Conservation (phyloP, 2,797 vertebrate genomes). For the Diplodus puntazzo region DNA sequence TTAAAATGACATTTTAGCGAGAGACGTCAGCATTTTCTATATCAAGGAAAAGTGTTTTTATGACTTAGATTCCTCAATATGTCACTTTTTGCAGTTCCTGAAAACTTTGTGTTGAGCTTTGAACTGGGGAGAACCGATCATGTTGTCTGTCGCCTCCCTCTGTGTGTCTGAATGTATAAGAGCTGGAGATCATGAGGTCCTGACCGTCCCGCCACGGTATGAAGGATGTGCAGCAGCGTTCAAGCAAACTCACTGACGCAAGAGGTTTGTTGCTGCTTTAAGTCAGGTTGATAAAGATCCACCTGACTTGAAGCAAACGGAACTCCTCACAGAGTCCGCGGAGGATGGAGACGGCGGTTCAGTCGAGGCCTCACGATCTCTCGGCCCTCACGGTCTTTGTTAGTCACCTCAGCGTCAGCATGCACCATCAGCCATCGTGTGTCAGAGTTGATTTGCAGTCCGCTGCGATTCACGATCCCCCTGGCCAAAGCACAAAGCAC, state of each 20-base stretch:
- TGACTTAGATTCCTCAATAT: neutral
- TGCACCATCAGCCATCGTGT: slow-evolving; percentile 60
- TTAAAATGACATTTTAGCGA: neutral
- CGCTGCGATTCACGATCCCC: slow-evolving; percentile 33
- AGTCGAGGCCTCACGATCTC: slow-evolving; percentile 54
- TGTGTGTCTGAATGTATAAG: slow-evolving; percentile 29
- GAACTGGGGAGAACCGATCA: slow-evolving; percentile 49
- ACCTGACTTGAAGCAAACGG: slow-evolving; percentile 12
- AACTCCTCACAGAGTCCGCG: slow-evolving; percentile 19
- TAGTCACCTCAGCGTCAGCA: slow-evolving; percentile 52
- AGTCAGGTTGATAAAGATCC: slow-evolving; percentile 26
- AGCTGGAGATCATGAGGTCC: slow-evolving; percentile 56
- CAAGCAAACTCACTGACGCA: slow-evolving; percentile 11
- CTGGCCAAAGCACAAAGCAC: slow-evolving; percentile 33
- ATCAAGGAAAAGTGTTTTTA: neutral
- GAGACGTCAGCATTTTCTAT: neutral
- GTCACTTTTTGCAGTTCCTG: neutral
- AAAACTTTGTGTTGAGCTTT: slow-evolving; percentile 27
- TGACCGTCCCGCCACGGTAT: neutral
- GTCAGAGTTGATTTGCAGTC: slow-evolving; percentile 60
- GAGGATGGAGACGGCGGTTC: neutral
- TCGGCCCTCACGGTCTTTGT: slow-evolving; percentile 27
- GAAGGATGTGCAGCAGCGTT: neutral
- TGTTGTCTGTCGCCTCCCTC: slow-evolving; percentile 42
- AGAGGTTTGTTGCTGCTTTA: slow-evolving; percentile 22